phyloP scores from a whole-genome alignment of 2,797 vertebrate genomes.

The Benthosema pterotum region DNA sequence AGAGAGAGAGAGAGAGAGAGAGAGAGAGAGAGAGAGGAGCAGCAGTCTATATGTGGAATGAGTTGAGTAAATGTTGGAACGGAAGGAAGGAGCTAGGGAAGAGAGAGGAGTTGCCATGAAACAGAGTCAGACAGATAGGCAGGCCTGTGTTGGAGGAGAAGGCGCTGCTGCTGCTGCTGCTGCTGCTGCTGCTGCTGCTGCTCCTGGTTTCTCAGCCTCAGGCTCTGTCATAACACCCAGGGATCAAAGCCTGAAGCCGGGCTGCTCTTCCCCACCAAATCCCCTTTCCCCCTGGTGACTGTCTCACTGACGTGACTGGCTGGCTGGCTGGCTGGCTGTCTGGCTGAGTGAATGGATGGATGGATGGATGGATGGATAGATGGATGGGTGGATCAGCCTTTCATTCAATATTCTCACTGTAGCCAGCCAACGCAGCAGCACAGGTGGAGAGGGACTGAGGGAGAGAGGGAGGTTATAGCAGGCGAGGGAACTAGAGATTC shows the following conservation, averaged over 20 bases:
- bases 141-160: conserved; percentile 21
- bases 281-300: conserved; percentile 61
- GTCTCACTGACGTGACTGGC: conserved; percentile 33
- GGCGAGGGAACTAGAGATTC: conserved; percentile 39
- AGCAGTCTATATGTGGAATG: conserved; percentile 45
- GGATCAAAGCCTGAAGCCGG: conserved; percentile 79
- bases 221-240: conserved; percentile 82
- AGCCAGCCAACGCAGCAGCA: conserved; percentile 65
- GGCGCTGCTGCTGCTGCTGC: conserved; percentile 47
- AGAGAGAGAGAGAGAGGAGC: conserved; percentile 26
- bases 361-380: conserved; percentile 56
- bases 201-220: conserved; percentile 72
- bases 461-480: conserved; percentile 20
- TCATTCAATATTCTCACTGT: conserved; percentile 84
- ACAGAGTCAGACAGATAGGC: conserved; percentile 47
- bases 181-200: conserved; percentile 54
- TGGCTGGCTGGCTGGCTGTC: conserved; percentile 6
- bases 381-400: conserved; percentile 50
- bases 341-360: conserved; percentile 12
- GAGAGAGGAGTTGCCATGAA: conserved; percentile 50
- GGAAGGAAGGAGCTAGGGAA: conserved; percentile 36
- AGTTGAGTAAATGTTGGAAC: neutral
- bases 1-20: neutral
- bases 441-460: conserved; percentile 55
- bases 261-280: conserved; percentile 64